Base-by-base conservation (phyloP, 2,797 vertebrate species). In the Cygnus olor region DNA sequence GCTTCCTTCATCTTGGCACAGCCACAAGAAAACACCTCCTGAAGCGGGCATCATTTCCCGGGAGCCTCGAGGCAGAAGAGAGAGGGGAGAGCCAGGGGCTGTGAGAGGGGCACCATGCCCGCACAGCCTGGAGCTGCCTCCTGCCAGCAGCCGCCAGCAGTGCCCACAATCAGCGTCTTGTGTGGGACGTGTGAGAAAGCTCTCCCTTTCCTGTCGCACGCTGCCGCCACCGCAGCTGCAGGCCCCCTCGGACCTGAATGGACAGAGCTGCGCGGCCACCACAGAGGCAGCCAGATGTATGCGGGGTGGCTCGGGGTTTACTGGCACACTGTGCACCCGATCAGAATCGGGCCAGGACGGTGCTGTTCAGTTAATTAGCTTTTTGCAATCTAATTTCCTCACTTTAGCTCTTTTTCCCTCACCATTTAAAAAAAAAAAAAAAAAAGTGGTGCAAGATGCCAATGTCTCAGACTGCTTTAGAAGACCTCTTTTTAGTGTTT, bases 181-280 rank as follows among this genome's bases (percentile, higher is more conserved):
- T 97, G 79, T 83, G 4, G 1, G 88, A 89, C 14, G 91, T 96
- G 95, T 96, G 95, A 97, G 96, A 97, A 97, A 95, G 93, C 69
- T 93, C 88, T 97, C 79, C 95, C 88, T 96, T 97, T 96, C 96
- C 96, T 97, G 96, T 97, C 95, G 72, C 96, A 96, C 96, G 92
- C 94, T 96, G 91, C 85, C 11, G 84, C 86, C 19, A 10, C 68
- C 72, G 90, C 96, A 97, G 95, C 96, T 96, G 96, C 81, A 0
- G 82, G 86, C 88, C 72, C 89, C 95, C 85, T 92, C 91, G 2
- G 64, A 77, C 66, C 81, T 97, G 95, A 97, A 94, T 96, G 90
- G 93, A 96, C 86, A 94, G 88, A 94, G 91, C 49, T 0, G 14
- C 27, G 28, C 78, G 57, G 40, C 77, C 36, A 16, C 66, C 88